A percentile compares a stretch with the other conserved stretches of the same genome.
Conservation (phyloP, 2,113 vertebrate species). For the Melanocharis versteri region DNA sequence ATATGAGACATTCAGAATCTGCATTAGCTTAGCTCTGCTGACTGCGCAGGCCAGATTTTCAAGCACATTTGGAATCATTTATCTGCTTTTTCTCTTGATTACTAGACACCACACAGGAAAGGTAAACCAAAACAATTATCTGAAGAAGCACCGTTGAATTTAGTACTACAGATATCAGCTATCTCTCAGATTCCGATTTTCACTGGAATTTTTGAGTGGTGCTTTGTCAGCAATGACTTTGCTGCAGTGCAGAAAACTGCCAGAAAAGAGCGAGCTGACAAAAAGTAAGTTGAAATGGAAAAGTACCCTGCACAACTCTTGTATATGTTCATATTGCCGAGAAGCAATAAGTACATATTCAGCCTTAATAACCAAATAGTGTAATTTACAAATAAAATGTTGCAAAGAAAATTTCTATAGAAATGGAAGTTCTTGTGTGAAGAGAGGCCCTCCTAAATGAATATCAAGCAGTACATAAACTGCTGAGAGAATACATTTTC, state of each 20-base stretch:
- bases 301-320: background rate
- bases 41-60: background rate
- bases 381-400: conserved; percentile 38
- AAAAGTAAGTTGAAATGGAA: background rate
- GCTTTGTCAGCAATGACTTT: conserved; percentile 42
- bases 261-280: background rate
- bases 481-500: conserved; percentile 46
- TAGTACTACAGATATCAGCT: background rate
- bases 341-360: background rate
- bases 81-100: background rate
- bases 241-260: conserved; percentile 23
- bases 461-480: conserved; percentile 29
- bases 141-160: background rate
- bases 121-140: background rate
- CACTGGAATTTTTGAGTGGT: background rate
- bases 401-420: conserved; percentile 15
- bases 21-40: background rate
- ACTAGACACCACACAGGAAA: background rate
- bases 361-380: background rate
- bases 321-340: background rate
- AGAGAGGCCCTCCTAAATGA: conserved; percentile 32
- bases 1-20: background rate
- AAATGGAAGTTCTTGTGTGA: background rate
- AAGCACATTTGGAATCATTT: background rate
- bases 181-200: background rate